These are phyloP conservation scores for Forbesichthys agassizii DNA, from an alignment of 2,113 vertebrate genomes.

Conservation along the genomic window DNA sequence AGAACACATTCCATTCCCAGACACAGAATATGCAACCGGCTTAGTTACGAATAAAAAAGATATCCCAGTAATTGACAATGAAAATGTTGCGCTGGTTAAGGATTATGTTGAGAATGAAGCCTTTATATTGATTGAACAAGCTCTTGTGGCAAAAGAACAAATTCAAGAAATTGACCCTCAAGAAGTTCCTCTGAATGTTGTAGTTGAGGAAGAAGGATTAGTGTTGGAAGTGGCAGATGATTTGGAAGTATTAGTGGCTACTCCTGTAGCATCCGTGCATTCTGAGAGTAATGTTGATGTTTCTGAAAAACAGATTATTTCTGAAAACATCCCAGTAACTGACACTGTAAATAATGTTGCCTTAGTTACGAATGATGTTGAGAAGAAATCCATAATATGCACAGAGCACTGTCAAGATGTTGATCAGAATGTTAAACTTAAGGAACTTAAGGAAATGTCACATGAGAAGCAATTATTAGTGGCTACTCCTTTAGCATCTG, in stretches of 20 bases:
- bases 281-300: conserved; percentile 8
- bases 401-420: conserved; percentile 5
- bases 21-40: conserved; percentile 3
- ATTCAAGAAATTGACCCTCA: not conserved
- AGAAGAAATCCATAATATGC: conserved; percentile 6
- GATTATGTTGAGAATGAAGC: not conserved
- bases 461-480: conserved; percentile 13
- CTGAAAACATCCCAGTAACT: conserved; percentile 18
- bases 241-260: not conserved
- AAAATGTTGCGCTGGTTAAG: not conserved
- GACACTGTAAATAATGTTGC: conserved; percentile 6
- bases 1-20: conserved; percentile 6
- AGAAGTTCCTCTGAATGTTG: conserved; percentile 5
- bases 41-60: not conserved
- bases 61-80: conserved; percentile 3
- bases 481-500: conserved; percentile 10
- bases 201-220: conserved; percentile 14
- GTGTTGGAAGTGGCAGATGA: conserved; percentile 16
- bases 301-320: conserved; percentile 17
- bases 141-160: conserved; percentile 2
- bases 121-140: conserved; percentile 4
- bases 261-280: conserved; percentile 9
- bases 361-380: conserved; percentile 6
- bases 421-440: not conserved
- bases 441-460: not conserved